Evolutionary conservation across 2,888 invertebrate species (phyloP), one percentile per base, ranked within the genome.

Genomic region (Zaprionus bogoriensis): DNA sequence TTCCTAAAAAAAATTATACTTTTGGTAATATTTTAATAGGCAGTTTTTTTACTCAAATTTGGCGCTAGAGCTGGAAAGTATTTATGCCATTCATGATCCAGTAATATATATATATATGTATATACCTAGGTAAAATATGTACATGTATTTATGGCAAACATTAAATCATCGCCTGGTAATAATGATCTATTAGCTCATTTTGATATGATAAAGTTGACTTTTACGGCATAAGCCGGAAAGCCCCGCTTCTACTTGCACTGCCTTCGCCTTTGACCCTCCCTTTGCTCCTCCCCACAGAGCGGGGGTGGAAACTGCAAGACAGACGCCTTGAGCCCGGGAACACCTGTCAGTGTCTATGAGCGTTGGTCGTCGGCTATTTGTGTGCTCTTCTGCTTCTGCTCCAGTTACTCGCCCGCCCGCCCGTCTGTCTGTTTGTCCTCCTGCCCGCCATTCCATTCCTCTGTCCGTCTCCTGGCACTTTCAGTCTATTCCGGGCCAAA

Each of bases 121-220:
- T n/a, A n/a, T n/a, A n/a, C n/a, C n/a, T n/a, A n/a, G n/a, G 5
- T 30, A 12, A 3, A 30, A 12, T 30, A 30, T 30, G 30, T 12
- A n/a, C n/a, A n/a, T n/a, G n/a, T n/a, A n/a, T n/a, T n/a, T n/a
- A n/a, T n/a, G n/a, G n/a, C n/a, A n/a, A n/a, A n/a, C n/a, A n/a
- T n/a, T n/a, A n/a, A 17, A 17, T 7, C 32, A 14, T 14, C 12
- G 14, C 3, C 32, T 32, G 32, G 14, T 48, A 27, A 10, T 46
- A 36, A 60, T 47, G 70, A 70, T 66, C 65, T 60, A 70, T 66
- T 66, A 51, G 25, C 30, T 41, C 17, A 65, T 59, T 65, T 36
- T 38, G 46, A 51, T 50, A 53, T 51, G 44, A 61, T 67, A 55
- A 51, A 47, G 51, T 30, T 51, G 28, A 22, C 25, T 36, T 47